Percentiles rank a stretch among this genome's conserved stretches.
phyloP scores from a whole-genome alignment of 2,797 vertebrate genomes.

The Champsocephalus esox region DNA sequence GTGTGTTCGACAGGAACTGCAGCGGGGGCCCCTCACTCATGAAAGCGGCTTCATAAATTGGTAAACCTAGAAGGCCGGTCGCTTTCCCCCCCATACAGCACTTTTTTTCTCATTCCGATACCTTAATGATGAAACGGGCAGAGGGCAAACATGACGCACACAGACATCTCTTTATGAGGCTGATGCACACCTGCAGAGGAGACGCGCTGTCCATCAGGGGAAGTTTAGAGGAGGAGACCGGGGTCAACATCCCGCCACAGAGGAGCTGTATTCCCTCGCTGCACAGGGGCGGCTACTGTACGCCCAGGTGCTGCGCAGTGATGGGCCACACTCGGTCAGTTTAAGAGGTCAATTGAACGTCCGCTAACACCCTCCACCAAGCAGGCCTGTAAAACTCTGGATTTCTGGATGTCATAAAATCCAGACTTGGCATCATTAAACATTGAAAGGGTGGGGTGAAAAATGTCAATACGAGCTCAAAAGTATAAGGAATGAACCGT shows the following conservation, averaged over 20 bases:
- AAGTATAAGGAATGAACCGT: not conserved
- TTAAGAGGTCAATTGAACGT: slow-evolving; percentile 43
- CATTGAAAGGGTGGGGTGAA: not conserved
- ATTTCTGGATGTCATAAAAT: not conserved
- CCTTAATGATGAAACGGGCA: slow-evolving; percentile 79
- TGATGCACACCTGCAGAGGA: slow-evolving; percentile 80
- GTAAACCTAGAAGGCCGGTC: slow-evolving; percentile 79
- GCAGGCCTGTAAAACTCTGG: not conserved
- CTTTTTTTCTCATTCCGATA: slow-evolving; percentile 79
- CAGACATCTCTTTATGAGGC: slow-evolving; percentile 83
- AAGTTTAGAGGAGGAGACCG: slow-evolving; percentile 48
- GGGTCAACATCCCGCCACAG: slow-evolving; percentile 64
- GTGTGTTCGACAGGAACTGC: slow-evolving; percentile 76
- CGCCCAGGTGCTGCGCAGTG: slow-evolving; percentile 51
- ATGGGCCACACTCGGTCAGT: slow-evolving; percentile 45
- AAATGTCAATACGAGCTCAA: not conserved
- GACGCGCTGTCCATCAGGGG: slow-evolving; percentile 59
- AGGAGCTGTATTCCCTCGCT: slow-evolving; percentile 55
- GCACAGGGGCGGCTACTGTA: slow-evolving; percentile 61
- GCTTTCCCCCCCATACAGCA: slow-evolving; percentile 50
- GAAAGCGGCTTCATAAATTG: slow-evolving; percentile 84
- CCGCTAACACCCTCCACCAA: not conserved
- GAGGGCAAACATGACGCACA: slow-evolving; percentile 75
- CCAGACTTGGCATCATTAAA: not conserved
- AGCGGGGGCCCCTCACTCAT: slow-evolving; percentile 65